Percentiles rank a stretch among this genome's conserved stretches.
Evolutionary conservation across 2,888 invertebrate species (phyloP).

Genomic region (Epinotia brunnichana): DNA sequence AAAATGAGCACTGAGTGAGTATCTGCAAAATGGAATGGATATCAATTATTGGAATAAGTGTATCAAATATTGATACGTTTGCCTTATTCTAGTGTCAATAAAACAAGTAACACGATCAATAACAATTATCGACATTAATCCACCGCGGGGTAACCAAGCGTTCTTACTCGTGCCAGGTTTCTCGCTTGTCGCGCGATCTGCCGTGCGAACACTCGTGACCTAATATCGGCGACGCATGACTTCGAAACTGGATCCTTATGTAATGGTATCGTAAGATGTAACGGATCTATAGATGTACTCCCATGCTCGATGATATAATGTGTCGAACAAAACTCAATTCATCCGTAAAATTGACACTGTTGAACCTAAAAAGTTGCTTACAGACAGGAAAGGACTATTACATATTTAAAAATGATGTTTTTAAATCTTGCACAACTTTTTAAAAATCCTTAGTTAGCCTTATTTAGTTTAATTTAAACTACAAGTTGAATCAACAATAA

Average conservation of each 20-base stretch:
- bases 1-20: no score
- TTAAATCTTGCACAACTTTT: no score
- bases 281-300: conserved; percentile 13
- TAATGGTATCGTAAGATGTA: conserved; percentile 26
- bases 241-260: conserved; percentile 31
- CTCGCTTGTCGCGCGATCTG: conserved; percentile 2
- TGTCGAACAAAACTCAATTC: not conserved
- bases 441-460: no score
- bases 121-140: conserved; percentile 11
- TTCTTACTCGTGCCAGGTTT: conserved; percentile 1
- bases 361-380: no score
- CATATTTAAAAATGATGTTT: no score
- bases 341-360: not conserved
- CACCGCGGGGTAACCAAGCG: conserved; percentile 13
- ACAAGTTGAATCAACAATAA: no score
- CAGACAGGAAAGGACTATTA: no score
- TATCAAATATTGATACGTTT: no score
- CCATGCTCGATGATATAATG: not conserved
- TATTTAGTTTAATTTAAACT: no score
- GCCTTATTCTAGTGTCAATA: not conserved
- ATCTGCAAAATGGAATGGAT: no score
- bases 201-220: conserved; percentile 17
- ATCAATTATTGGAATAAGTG: no score
- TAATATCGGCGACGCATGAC: conserved; percentile 27
- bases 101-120: conserved; percentile 9